These are phyloP conservation scores for Hydrotaea cyrtoneurina DNA, from an alignment of 2,888 invertebrate genomes.

Conservation along the genomic window DNA sequence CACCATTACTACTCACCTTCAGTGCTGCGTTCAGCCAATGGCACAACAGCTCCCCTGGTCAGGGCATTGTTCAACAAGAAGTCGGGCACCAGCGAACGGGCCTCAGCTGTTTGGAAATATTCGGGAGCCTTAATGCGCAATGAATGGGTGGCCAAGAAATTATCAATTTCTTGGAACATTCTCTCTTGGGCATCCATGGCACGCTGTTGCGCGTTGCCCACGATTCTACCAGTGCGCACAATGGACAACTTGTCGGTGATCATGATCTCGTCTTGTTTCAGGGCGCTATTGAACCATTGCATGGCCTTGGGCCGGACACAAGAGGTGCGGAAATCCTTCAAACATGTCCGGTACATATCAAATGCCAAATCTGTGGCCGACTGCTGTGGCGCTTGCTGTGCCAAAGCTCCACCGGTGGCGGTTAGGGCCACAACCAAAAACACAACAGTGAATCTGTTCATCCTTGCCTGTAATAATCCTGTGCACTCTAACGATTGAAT, in stretches of 20 bases:
- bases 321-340: constrained; percentile 86
- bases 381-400: constrained; percentile 75
- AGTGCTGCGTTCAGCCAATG: constrained; percentile 83
- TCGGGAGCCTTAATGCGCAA: constrained; percentile 88
- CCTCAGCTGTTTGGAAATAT: constrained; percentile 81
- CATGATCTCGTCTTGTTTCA: constrained; percentile 86
- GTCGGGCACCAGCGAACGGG: constrained; percentile 77
- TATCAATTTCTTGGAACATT: constrained; percentile 87
- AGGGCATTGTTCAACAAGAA: constrained; percentile 80
- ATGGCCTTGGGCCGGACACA: constrained; percentile 91
- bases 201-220: constrained; percentile 75
- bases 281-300: constrained; percentile 87
- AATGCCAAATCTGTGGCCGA: constrained; percentile 85
- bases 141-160: constrained; percentile 89
- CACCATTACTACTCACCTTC: constrained; percentile 71
- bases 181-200: constrained; percentile 79
- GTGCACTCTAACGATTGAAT: constrained; percentile 31
- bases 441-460: constrained; percentile 74
- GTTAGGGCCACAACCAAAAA: constrained; percentile 71
- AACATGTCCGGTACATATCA: constrained; percentile 86
- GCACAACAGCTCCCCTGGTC: constrained; percentile 86
- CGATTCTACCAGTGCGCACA: constrained; percentile 83
- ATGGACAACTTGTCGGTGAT: constrained; percentile 89
- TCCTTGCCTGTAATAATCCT: constrained; percentile 68
- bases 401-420: constrained; percentile 71